Evolutionary conservation across 2,797 vertebrate species (phyloP).

Genomic region (Enteromius paludinosus): DNA sequence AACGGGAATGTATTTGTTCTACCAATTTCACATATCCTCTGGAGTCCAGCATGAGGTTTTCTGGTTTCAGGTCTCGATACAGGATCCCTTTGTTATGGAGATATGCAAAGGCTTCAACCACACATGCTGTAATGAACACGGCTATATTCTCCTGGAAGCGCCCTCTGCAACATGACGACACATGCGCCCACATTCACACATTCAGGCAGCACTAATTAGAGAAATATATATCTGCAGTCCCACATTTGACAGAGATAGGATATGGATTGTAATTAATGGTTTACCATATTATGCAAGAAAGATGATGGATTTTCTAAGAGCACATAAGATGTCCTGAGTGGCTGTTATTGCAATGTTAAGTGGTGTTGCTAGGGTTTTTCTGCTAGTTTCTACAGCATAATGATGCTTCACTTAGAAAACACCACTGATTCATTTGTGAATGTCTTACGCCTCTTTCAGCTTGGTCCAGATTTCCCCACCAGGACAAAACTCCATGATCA

Average conservation of each 20-base stretch:
- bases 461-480: slow-evolving; percentile 88
- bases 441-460: slow-evolving; percentile 82
- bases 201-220: slow-evolving; percentile 13
- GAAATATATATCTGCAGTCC: neutral
- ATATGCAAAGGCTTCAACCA: slow-evolving; percentile 85
- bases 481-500: slow-evolving; percentile 85
- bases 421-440: neutral
- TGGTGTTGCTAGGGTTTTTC: neutral
- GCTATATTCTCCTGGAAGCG: slow-evolving; percentile 80
- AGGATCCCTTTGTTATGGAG: slow-evolving; percentile 84
- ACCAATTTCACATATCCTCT: slow-evolving; percentile 85
- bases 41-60: slow-evolving; percentile 86
- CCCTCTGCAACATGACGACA: slow-evolving; percentile 70
- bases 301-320: neutral
- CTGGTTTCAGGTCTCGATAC: slow-evolving; percentile 88
- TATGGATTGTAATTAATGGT: neutral
- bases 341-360: neutral
- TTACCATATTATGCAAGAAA: neutral
- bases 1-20: neutral
- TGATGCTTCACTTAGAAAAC: neutral
- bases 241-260: neutral
- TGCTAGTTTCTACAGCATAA: neutral
- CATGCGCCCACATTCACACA: slow-evolving; percentile 7
- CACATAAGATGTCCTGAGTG: neutral
- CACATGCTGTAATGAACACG: slow-evolving; percentile 82